Evolutionary conservation across 2,797 vertebrate genomes (phyloP).

Genomic region (Perdix hodgsoniae): DNA sequence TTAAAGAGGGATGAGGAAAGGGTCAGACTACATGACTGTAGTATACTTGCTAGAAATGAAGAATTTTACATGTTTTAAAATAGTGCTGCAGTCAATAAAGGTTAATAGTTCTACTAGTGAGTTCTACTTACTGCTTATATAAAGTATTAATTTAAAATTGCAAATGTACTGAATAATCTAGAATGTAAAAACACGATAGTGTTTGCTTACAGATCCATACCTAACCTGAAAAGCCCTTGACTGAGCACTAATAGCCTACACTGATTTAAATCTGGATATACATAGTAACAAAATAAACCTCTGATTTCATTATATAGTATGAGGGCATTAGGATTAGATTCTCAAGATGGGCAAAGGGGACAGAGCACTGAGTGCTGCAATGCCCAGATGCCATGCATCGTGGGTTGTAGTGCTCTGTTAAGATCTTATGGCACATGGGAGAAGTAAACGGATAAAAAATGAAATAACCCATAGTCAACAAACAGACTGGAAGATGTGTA

Average conservation of each 20-base stretch:
- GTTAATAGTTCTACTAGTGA: background rate
- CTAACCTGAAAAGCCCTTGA: background rate
- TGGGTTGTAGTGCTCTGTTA: fast-evolving
- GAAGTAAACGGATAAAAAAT: background rate
- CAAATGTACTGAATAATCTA: background rate
- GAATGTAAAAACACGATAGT: background rate
- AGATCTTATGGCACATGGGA: background rate
- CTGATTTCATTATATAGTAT: background rate
- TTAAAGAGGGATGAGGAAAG: background rate
- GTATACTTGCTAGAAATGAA: background rate
- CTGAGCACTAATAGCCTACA: background rate
- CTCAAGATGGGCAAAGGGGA: background rate
- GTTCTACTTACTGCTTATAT: background rate
- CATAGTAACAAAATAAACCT: background rate
- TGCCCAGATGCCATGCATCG: background rate
- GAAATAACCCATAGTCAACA: background rate
- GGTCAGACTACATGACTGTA: background rate
- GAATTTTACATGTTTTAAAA: background rate
- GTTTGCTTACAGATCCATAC: background rate
- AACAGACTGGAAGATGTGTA: background rate
- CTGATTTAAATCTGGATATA: background rate
- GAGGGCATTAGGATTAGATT: background rate
- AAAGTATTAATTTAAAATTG: background rate
- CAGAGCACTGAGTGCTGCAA: background rate
- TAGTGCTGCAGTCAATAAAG: background rate